Conservation (phyloP, 1,140 invertebrate species). For the Drosophila tani region DNA sequence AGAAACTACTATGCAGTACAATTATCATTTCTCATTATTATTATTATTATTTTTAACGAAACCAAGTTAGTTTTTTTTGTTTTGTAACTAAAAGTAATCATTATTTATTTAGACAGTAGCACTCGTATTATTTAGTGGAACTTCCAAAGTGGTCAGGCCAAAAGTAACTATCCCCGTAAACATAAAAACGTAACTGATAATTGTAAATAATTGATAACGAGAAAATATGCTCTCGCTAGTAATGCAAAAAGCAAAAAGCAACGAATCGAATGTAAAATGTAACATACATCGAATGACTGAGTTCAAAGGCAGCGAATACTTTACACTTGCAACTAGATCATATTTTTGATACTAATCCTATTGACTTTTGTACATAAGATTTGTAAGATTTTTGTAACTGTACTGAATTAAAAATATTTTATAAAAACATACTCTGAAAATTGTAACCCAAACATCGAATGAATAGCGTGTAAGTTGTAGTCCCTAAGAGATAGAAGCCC, state of each 20-base stretch:
- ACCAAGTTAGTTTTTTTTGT: slow-evolving; percentile 17
- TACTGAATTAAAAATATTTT: slow-evolving; percentile 17
- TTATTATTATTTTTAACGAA: slow-evolving; percentile 53
- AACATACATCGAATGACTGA: slow-evolving; percentile 63
- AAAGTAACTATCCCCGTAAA: slow-evolving; percentile 61
- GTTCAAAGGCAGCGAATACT: slow-evolving; percentile 72
- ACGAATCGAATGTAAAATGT: slow-evolving; percentile 74
- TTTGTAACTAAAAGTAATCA: slow-evolving; percentile 32
- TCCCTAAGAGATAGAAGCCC: neutral
- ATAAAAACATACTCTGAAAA: slow-evolving; percentile 25
- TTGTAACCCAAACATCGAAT: slow-evolving; percentile 49
- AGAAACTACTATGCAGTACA: slow-evolving; percentile 76
- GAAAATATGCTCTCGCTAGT: slow-evolving; percentile 20
- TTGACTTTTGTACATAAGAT: slow-evolving; percentile 47
- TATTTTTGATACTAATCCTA: slow-evolving; percentile 46
- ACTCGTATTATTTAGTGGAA: slow-evolving; percentile 69
- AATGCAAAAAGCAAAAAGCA: slow-evolving; percentile 39
- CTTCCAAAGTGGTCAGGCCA: slow-evolving; percentile 82
- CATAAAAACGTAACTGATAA: slow-evolving; percentile 28
- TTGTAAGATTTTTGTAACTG: slow-evolving; percentile 31
- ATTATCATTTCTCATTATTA: slow-evolving; percentile 55
- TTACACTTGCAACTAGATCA: slow-evolving; percentile 36
- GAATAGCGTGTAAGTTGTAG: slow-evolving; percentile 31
- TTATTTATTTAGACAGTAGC: slow-evolving; percentile 27
- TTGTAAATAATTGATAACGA: slow-evolving; percentile 52